phyloP scores from a whole-genome alignment of 1,140 invertebrate species.

The Vanessa tameamea region DNA sequence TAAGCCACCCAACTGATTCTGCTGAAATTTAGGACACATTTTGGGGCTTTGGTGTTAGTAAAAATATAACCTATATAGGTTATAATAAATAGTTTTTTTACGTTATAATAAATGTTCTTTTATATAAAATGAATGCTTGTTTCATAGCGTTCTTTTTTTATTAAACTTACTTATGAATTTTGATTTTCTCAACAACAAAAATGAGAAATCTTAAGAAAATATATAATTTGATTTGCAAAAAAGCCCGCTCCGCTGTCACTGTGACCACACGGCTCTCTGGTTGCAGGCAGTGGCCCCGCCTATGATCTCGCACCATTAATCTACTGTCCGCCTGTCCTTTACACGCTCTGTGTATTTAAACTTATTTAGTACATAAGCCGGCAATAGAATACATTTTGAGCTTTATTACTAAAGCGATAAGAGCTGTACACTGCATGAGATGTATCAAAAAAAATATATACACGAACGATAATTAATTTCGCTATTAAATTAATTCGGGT shows the following conservation, averaged over 20 bases:
- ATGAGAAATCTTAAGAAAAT: no score
- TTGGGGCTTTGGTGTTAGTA: no score
- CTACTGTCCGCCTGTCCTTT: constrained; percentile 40
- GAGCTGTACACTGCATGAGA: neutral
- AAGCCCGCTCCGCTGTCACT: constrained; percentile 7
- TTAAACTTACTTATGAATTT: no score
- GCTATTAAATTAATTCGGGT: no score
- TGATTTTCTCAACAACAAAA: no score
- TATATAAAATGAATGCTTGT: no score
- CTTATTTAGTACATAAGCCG: constrained; percentile 4
- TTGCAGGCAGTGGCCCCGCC: constrained; percentile 34
- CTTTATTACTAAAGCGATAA: neutral
- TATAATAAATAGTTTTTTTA: no score
- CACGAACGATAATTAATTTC: neutral
- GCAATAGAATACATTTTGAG: neutral
- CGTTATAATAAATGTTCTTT: no score
- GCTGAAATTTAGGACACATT: no score
- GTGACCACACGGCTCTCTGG: constrained; percentile 6
- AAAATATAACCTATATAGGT: no score
- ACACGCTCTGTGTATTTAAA: constrained; percentile 33
- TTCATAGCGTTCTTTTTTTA: no score
- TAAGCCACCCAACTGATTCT: no score
- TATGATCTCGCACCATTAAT: constrained; percentile 48
- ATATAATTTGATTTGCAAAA: neutral
- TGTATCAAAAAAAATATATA: neutral